Conservation (phyloP, 2,797 vertebrate species). For the Eulemur mongoz region DNA sequence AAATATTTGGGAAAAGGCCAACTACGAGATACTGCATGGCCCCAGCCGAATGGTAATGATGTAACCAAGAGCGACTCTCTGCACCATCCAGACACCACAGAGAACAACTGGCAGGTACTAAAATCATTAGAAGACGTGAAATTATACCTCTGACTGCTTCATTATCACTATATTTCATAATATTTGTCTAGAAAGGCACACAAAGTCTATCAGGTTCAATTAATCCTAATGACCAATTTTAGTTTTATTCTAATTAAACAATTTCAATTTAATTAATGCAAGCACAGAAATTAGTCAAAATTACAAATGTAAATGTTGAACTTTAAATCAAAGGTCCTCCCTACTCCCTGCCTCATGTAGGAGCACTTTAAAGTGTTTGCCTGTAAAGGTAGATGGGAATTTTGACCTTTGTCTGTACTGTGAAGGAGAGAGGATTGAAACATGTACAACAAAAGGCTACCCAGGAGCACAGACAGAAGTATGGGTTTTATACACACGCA, state of each 20-base stretch:
- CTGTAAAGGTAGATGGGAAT: conserved; percentile 59
- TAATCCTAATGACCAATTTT: conserved; percentile 84
- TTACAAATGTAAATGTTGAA: conserved; percentile 85
- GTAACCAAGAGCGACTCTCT: background rate
- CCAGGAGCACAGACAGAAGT: background rate
- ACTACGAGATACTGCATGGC: background rate
- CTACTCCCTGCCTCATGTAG: conserved; percentile 57
- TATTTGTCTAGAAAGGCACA: conserved; percentile 84
- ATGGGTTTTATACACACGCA: background rate
- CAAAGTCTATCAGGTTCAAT: conserved; percentile 79
- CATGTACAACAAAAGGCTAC: background rate
- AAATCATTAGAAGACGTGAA: conserved; percentile 74
- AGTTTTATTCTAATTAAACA: conserved; percentile 84
- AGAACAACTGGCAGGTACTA: conserved; percentile 69
- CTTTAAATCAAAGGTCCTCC: conserved; percentile 84
- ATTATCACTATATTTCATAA: conserved; percentile 81
- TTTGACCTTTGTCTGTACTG: conserved; percentile 68
- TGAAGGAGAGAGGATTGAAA: conserved; percentile 56
- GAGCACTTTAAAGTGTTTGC: conserved; percentile 64
- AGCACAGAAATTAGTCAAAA: conserved; percentile 83
- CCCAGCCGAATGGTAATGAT: background rate
- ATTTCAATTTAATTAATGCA: conserved; percentile 84
- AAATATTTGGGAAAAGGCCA: conserved; percentile 39
- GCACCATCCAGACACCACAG: background rate
- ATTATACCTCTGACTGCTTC: conserved; percentile 73